Evolutionary conservation across 2,797 vertebrate genomes (phyloP), one percentile per base, ranked within the genome.

Genomic region (Ctenosaura bakeri): DNA sequence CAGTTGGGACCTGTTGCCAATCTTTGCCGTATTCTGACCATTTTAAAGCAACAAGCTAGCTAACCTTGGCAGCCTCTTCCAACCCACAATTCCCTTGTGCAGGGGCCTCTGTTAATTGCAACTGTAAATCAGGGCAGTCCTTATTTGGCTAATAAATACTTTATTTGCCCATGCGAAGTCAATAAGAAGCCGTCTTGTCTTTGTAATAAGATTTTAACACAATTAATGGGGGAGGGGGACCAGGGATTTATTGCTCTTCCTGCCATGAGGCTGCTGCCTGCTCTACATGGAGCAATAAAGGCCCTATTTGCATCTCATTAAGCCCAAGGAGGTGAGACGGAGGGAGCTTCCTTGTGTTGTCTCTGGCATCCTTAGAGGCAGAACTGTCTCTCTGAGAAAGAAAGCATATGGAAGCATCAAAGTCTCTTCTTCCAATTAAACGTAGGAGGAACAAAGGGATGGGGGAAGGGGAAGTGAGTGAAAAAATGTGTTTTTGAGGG

Each of bases 151-250:
- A 86, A 87, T 86, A 89, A 89, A 91, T 83, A 87, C 62, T 73
- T 73, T 79, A 84, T 85, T 89, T 92, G 88, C 85, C 84, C 52
- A 42, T 87, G 88, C 10, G 26, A 50, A 84, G 88, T 87, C 88
- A 90, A 89, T 90, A 79, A n/a, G 84, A 64, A 64, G 80, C 81
- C 62, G 38, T 84, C 86, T 90, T 79, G 26, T 83, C 78, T 56
- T 71, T 83, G 86, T 90, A 90, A 90, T 90, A 83, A 90, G 90
- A 88, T 88, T 90, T 90, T 84, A 90, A 88, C 29, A 26, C 86
- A 78, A 87, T 87, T 92, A 87, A 90, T 89, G 29, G 66, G 42
- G 5, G 74, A 32, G 38, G 79, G 59, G 81, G 66, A 69, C 22
- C 62, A 7, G 88, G 85, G 54, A 79, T 79, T 87, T 84, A 83